phyloP scores from a whole-genome alignment of 2,113 vertebrate genomes.

The Microcebus jonahi region DNA sequence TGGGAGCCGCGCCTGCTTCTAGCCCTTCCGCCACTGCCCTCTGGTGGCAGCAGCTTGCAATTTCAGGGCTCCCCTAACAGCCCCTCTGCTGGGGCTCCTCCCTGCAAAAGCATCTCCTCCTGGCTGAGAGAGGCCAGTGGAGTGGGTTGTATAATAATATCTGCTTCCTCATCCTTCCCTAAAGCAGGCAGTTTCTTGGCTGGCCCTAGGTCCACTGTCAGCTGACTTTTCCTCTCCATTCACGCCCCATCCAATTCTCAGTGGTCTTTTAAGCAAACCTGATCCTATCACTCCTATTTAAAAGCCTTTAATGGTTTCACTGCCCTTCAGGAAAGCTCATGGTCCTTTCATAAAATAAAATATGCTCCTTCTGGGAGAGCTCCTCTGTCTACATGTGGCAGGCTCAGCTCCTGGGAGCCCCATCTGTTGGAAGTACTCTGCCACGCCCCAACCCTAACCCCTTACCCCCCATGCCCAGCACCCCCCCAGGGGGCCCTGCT shows the following conservation, averaged over 20 bases:
- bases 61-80: neutral
- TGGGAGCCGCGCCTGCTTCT: rapidly evolving
- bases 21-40: neutral
- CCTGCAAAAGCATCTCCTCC: neutral
- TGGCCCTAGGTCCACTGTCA: neutral
- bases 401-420: neutral
- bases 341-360: neutral
- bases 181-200: neutral
- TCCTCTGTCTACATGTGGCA: neutral
- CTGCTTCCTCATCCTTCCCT: no score
- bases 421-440: neutral
- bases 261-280: neutral
- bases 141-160: rapidly evolving
- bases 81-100: neutral
- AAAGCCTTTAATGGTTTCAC: neutral
- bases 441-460: no score
- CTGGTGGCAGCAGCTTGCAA: neutral
- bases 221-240: neutral
- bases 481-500: neutral
- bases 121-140: neutral
- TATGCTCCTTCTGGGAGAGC: neutral
- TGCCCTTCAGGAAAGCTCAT: neutral
- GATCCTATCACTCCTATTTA: neutral
- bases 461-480: no score
- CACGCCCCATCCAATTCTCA: neutral